Evolutionary conservation across 2,888 invertebrate genomes (phyloP).

Genomic region (Nymphalis polychloros): DNA sequence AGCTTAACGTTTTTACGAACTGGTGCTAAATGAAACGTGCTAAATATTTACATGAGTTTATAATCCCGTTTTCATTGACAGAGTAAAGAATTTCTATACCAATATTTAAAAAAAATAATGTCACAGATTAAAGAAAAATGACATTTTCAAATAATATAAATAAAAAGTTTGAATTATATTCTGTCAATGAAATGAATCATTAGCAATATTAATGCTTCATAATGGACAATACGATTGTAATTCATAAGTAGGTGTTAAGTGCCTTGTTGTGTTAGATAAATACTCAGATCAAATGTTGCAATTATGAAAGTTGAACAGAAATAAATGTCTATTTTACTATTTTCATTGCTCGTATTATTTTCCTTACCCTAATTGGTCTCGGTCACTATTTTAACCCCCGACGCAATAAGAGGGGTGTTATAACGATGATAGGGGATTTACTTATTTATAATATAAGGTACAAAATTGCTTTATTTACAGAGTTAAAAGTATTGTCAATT

Average conservation of each 20-base stretch:
- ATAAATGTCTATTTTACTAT: slow-evolving; percentile 82
- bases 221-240: slow-evolving; percentile 12
- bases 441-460: no score
- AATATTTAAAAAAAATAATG: not conserved
- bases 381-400: no score
- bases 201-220: slow-evolving; percentile 1
- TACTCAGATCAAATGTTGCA: slow-evolving; percentile 74
- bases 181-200: slow-evolving; percentile 8
- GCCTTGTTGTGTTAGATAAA: slow-evolving; percentile 70
- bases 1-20: slow-evolving; percentile 27
- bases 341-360: slow-evolving; percentile 78
- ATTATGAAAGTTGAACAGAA: slow-evolving; percentile 73
- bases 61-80: not conserved
- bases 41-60: slow-evolving; percentile 21
- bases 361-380: not conserved
- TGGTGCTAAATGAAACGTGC: slow-evolving; percentile 44
- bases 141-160: not conserved
- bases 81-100: not conserved
- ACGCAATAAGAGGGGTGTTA: no score
- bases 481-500: no score
- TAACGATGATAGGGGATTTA: no score
- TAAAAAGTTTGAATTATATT: slow-evolving; percentile 33
- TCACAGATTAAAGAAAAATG: not conserved
- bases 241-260: slow-evolving; percentile 47
- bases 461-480: no score